Conservation (phyloP, 2,113 vertebrate genomes). For the Sigmodon hispidus region DNA sequence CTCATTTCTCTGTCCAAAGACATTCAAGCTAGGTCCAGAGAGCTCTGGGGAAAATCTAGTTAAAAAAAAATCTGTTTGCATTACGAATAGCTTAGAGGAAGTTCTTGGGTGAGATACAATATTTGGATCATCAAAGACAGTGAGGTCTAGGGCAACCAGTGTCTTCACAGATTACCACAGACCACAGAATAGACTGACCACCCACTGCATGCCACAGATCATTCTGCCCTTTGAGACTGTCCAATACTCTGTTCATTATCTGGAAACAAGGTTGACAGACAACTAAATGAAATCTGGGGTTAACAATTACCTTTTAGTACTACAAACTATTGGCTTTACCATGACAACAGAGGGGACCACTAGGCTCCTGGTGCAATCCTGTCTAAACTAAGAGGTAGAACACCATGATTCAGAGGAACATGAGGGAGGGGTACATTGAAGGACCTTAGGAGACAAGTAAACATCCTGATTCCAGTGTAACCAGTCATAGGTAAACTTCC, state of each 20-base stretch:
- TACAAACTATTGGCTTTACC: background rate
- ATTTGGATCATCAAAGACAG: background rate
- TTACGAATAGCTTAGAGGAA: background rate
- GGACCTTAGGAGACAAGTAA: background rate
- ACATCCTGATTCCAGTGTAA: background rate
- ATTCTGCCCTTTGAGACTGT: background rate
- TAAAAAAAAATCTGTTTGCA: background rate
- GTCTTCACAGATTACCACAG: background rate
- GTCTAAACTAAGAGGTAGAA: background rate
- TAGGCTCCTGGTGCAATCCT: background rate
- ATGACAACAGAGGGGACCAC: background rate
- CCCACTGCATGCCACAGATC: rapidly evolving
- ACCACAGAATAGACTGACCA: background rate
- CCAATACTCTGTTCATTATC: background rate
- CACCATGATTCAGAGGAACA: background rate
- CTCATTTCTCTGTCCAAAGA: slow-evolving; percentile 18
- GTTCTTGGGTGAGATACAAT: background rate
- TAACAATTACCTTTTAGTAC: background rate
- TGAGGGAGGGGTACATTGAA: background rate
- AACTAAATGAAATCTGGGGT: background rate
- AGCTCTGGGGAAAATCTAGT: background rate
- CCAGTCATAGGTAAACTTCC: background rate
- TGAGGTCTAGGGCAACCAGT: background rate
- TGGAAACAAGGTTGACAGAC: background rate
- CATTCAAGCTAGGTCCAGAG: background rate